These are phyloP conservation scores for Lomographa bimaculata DNA, from an alignment of 2,888 invertebrate species.

Conservation along the genomic window DNA sequence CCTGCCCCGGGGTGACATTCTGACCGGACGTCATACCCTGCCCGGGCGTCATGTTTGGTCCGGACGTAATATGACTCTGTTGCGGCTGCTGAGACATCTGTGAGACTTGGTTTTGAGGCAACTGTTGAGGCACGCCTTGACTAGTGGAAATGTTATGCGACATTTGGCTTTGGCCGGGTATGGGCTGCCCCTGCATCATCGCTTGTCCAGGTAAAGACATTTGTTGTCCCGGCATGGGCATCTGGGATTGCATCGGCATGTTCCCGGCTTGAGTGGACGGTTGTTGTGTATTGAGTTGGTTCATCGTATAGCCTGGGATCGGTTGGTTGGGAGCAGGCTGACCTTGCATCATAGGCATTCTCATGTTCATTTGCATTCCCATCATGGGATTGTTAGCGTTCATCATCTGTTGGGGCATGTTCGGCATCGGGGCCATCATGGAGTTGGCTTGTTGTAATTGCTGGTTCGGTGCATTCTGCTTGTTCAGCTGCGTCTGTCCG, in stretches of 20 bases:
- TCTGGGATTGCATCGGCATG: constrained; percentile 43
- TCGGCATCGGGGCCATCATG: constrained; percentile 61
- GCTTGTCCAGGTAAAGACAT: constrained; percentile 53
- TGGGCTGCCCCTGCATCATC: constrained; percentile 42
- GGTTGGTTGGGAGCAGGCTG: constrained; percentile 55
- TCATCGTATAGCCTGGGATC: constrained; percentile 58
- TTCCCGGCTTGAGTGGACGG: constrained; percentile 46
- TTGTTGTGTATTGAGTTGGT: constrained; percentile 52
- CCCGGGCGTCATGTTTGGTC: constrained; percentile 38
- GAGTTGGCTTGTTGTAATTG: constrained; percentile 38
- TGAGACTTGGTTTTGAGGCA: constrained; percentile 45
- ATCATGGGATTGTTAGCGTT: constrained; percentile 62
- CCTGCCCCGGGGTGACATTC: constrained; percentile 34
- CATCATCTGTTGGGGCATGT: constrained; percentile 51
- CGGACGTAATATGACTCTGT: constrained; percentile 38
- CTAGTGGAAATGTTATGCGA: constrained; percentile 47
- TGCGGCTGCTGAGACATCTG: constrained; percentile 41
- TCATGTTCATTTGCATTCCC: constrained; percentile 71
- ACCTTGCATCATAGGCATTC: constrained; percentile 66
- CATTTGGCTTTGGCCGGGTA: constrained; percentile 48
- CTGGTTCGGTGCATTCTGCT: constrained; percentile 58
- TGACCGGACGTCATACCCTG: constrained; percentile 41
- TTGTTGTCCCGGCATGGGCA: constrained; percentile 50
- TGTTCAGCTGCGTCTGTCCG: constrained; percentile 53
- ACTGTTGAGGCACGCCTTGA: constrained; percentile 48